Evolutionary conservation across 2,888 invertebrate genomes (phyloP).

Genomic region (Argyresthia goedartella): DNA sequence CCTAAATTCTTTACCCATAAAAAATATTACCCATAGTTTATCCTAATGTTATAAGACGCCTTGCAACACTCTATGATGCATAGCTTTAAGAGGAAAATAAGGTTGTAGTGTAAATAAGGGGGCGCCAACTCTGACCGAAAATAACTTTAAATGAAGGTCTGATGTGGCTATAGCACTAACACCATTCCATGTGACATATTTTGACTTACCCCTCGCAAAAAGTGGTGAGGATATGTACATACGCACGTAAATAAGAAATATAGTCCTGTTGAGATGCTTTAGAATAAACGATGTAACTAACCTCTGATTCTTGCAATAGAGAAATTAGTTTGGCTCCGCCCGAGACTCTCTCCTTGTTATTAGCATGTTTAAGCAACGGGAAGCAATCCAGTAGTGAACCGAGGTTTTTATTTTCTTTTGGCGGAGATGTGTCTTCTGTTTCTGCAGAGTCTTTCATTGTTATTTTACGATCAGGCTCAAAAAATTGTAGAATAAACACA

Average conservation of each 20-base stretch:
- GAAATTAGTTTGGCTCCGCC: slow-evolving; percentile 56
- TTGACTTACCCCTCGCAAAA: too few relatives aligned
- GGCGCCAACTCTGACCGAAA: too few relatives aligned
- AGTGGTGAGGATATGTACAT: too few relatives aligned
- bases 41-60: too few relatives aligned
- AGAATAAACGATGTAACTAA: slow-evolving; percentile 22
- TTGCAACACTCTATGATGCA: too few relatives aligned
- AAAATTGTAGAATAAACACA: neutral
- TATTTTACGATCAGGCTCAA: neutral
- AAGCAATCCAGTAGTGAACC: slow-evolving; percentile 55
- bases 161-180: too few relatives aligned
- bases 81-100: too few relatives aligned
- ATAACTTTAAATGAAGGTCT: too few relatives aligned
- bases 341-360: slow-evolving; percentile 43
- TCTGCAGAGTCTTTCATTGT: slow-evolving; percentile 44
- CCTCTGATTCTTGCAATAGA: slow-evolving; percentile 46
- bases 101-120: too few relatives aligned
- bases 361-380: slow-evolving; percentile 41
- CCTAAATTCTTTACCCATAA: too few relatives aligned
- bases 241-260: too few relatives aligned
- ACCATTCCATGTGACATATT: neutral
- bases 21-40: too few relatives aligned
- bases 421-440: slow-evolving; percentile 15
- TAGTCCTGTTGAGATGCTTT: neutral
- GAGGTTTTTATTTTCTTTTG: slow-evolving; percentile 31